Conservation (phyloP, 2,113 vertebrate species). For the Sterrhoptilus dennistouni region DNA sequence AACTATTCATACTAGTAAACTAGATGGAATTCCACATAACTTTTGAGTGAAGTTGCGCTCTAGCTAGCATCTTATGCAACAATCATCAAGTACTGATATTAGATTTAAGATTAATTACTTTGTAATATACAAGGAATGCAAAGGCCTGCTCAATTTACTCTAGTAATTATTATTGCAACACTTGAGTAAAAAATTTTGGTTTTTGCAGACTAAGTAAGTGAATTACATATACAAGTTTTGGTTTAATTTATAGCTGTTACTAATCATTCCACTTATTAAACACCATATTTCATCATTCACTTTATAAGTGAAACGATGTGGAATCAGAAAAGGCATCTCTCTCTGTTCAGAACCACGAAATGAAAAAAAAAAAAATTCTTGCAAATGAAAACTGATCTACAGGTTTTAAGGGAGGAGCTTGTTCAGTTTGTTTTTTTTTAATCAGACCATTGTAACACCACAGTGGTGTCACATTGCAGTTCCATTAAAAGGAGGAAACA, state of each 20-base stretch:
- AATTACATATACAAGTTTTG: not conserved
- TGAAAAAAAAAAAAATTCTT: not conserved
- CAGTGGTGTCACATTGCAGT: not conserved
- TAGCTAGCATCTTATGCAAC: not conserved
- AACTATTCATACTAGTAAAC: not conserved
- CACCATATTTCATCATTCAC: not conserved
- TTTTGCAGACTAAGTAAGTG: not conserved
- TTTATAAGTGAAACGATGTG: not conserved
- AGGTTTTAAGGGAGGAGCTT: not conserved
- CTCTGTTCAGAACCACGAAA: not conserved
- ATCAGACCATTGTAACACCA: not conserved
- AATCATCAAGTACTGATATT: not conserved
- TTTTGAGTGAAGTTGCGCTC: not conserved
- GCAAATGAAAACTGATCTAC: not conserved
- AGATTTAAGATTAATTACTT: not conserved
- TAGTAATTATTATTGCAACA: not conserved
- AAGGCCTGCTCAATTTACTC: not conserved
- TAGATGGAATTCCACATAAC: not conserved
- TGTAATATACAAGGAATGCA: not conserved
- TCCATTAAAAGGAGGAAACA: not conserved
- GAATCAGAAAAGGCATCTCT: not conserved
- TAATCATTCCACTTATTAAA: not conserved
- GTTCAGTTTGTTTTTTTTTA: not conserved
- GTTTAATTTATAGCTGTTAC: not conserved
- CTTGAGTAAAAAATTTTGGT: not conserved